A percentile compares a stretch with the other conserved stretches of the same genome.
Evolutionary conservation across 2,113 vertebrate species (phyloP).

Genomic region (Gobiocypris rarus): DNA sequence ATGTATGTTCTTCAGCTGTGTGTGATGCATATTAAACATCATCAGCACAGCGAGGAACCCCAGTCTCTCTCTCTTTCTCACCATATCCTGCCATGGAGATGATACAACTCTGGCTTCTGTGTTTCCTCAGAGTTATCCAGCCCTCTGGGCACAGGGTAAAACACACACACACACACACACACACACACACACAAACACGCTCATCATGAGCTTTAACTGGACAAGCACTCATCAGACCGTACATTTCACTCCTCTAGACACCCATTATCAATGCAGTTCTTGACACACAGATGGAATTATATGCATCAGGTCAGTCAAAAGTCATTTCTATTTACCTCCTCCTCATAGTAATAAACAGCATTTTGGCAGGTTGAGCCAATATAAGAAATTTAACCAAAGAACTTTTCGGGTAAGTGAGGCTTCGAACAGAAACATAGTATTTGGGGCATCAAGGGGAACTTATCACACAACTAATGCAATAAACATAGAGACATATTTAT

Average conservation of each 20-base stretch:
- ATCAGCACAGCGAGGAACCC: slow-evolving; percentile 32
- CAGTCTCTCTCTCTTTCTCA: slow-evolving; percentile 50
- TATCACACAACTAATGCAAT: neutral
- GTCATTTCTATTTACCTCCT: neutral
- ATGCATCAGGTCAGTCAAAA: neutral
- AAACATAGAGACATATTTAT: neutral
- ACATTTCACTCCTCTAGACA: neutral
- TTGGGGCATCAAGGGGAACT: no score
- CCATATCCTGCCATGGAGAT: slow-evolving; percentile 59
- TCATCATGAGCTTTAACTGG: neutral
- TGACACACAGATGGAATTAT: neutral
- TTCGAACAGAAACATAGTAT: neutral
- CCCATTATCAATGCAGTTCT: neutral
- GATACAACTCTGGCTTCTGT: slow-evolving; percentile 50
- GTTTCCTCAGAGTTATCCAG: slow-evolving; percentile 43
- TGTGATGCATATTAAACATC: slow-evolving; percentile 21
- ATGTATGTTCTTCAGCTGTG: slow-evolving; percentile 16
- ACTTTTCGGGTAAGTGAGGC: neutral
- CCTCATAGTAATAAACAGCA: neutral
- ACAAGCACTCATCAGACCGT: neutral
- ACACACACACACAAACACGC: neutral
- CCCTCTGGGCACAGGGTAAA: slow-evolving; percentile 34
- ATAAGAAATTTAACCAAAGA: neutral
- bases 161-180: neutral
- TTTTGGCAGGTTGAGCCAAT: neutral